A percentile compares a stretch with the other conserved stretches of the same genome.
These are phyloP conservation scores for Thomomys bottae DNA, from an alignment of 2,113 vertebrate genomes.

Conservation along the genomic window DNA sequence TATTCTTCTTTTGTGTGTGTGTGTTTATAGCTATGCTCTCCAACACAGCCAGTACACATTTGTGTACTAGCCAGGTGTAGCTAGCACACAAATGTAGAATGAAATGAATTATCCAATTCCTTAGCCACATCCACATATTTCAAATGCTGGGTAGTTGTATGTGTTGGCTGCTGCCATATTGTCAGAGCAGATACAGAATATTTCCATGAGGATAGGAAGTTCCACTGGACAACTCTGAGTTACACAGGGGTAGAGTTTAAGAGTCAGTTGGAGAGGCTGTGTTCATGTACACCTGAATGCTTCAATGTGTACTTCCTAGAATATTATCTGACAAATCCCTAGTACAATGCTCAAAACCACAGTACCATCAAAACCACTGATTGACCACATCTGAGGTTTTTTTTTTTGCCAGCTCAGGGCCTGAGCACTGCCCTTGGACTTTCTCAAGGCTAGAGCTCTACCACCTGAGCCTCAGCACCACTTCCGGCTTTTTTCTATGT, in stretches of 20 bases:
- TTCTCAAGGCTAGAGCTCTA: too few species aligned
- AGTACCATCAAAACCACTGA: too few species aligned
- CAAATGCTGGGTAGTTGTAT: background rate
- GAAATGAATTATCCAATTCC: constrained; percentile 25
- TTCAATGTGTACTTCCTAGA: constrained; percentile 10
- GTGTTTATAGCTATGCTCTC: background rate
- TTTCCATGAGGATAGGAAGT: background rate
- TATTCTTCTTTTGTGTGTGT: background rate
- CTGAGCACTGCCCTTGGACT: too few species aligned
- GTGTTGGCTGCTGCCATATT: background rate
- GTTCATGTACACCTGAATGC: background rate
- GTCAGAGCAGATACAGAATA: background rate
- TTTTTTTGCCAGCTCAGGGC: too few species aligned
- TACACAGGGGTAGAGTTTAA: background rate
- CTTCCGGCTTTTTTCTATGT: too few species aligned
- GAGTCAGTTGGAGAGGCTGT: constrained; percentile 3
- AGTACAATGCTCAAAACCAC: background rate
- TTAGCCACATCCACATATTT: background rate
- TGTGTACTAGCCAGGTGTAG: background rate
- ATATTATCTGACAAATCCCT: background rate
- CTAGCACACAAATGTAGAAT: constrained; percentile 17
- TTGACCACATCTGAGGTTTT: background rate
- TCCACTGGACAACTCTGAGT: background rate
- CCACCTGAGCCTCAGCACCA: too few species aligned
- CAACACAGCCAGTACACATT: too few species aligned